Evolutionary conservation across 2,888 invertebrate species (phyloP), one percentile per base, ranked within the genome.

Genomic region (Tuta absoluta): DNA sequence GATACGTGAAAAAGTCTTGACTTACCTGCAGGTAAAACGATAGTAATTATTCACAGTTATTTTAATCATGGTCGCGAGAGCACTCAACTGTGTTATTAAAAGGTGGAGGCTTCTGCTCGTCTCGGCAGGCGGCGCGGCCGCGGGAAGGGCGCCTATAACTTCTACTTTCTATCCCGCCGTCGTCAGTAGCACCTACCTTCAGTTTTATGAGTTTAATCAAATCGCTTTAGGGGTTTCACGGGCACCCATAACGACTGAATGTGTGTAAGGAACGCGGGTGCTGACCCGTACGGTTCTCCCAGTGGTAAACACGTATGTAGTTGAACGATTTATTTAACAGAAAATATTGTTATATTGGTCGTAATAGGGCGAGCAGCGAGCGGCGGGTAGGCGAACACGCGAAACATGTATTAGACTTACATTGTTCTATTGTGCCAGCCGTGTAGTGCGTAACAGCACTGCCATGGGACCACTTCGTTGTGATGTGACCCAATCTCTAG

Each of bases 151-250:
- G 75, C 74, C 73, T 79, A 77, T 82, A 82, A 83, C 80, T 83
- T 79, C 75, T 76, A 81, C 80, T 81, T 85, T 78, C 80, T 79
- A 80, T 78, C 78, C 72, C 71, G 67, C 71, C 71, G 74, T 75
- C 71, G 74, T 75, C 73, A 73, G 76, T 72, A 72, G 69, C 69
- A 75, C 72, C 77, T 81, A 80, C 81, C 79, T 79, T 71, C 75
- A 85, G 79, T 86, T 89, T 88, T 89, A 89, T 85, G 87, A 87
- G 81, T 90, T 90, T 89, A 90, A 90, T 90, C 88, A 90, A 89
- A 89, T 84, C 82, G 84, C 82, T 85, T 81, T 77, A 85, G 83
- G 82, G 85, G 83, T 84, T 86, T 84, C 84, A 85, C 81, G 81
- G 80, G 76, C 78, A 77, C 80, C 77, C 78, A 76, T 81, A 82